Base-by-base conservation (phyloP, 2,797 vertebrate species). In the Crotalus adamanteus region DNA sequence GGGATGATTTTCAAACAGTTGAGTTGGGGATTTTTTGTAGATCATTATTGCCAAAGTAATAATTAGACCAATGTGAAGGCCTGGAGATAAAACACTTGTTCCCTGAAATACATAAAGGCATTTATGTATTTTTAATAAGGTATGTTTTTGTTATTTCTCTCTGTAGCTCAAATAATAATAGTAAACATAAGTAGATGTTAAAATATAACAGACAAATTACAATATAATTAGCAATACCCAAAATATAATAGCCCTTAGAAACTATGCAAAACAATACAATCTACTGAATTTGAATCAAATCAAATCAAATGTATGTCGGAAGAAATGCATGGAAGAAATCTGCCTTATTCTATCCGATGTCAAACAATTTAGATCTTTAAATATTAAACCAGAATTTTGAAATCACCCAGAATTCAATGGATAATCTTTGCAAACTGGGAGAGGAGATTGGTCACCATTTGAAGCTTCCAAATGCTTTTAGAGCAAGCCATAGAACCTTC, bases 51-150 rank as follows among this genome's bases (percentile, higher is more conserved):
- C 99, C 97, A 99, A 88, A 2, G 98, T 97, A 92, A 99, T 98
- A 96, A 99, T 97, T 87, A 99, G 97, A 93, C 98, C 98, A 94
- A 99, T 98, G 97, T 99, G 99, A 91, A 99, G 93, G 88, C 99
- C 98, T 65, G 99, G 99, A 95, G 97, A 98, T 95, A 99, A 97
- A 93, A 99, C 99, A 91, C 99, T 99, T 83, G 99, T 99, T 96
- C 99, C 99, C 99, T 99, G 94, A 93, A 95, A 96, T 55, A 95
- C 13, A 93, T 91, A 96, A 13, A 95, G 87, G 96, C 96, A 91
- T 92, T 89, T 61, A n/a, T 73, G 28, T 56, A 53, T 16, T n/a
- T 85, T 25, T 63, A 86, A 3, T 57, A 57, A 47, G 8, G 8
- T 61, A 16, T 55, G 7, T 53, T 53, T 53, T 13, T 8, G 2